These are phyloP conservation scores for Polydrusus tereticollis DNA, from an alignment of 2,888 invertebrate species.

Conservation along the genomic window DNA sequence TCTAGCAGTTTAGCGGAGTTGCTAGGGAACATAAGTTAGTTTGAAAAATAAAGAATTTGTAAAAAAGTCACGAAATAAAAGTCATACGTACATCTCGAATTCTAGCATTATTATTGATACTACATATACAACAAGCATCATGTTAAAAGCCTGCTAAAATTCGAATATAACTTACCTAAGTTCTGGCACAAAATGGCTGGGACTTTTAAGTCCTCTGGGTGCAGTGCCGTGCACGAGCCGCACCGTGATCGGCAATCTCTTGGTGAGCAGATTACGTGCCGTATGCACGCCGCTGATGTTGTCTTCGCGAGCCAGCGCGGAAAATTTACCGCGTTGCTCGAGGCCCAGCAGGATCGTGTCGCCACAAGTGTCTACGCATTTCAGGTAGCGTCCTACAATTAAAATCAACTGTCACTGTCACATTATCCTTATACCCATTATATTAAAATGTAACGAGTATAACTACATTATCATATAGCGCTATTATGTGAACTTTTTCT, in stretches of 20 bases:
- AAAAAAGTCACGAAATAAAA: no score
- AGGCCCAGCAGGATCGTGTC: slow-evolving; percentile 85
- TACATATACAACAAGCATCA: no score
- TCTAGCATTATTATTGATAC: no score
- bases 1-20: no score
- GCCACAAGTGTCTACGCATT: slow-evolving; percentile 88
- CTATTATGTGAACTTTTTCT: no score
- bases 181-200: slow-evolving; percentile 87
- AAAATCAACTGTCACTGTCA: slow-evolving; percentile 6
- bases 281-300: slow-evolving; percentile 96
- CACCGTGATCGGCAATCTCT: slow-evolving; percentile 92
- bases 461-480: no score
- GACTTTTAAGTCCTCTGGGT: slow-evolving; percentile 86
- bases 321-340: slow-evolving; percentile 92
- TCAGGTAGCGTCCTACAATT: slow-evolving; percentile 77
- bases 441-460: no score
- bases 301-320: slow-evolving; percentile 91
- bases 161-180: slow-evolving; percentile 71
- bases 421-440: not conserved
- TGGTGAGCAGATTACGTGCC: slow-evolving; percentile 87
- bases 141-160: no score
- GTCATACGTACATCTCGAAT: no score
- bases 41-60: no score
- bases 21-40: no score
- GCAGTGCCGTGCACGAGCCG: slow-evolving; percentile 91